A percentile compares a stretch with the other conserved stretches of the same genome.
Evolutionary conservation across 2,797 vertebrate species (phyloP).

Genomic region (Craterocephalus amniculus): DNA sequence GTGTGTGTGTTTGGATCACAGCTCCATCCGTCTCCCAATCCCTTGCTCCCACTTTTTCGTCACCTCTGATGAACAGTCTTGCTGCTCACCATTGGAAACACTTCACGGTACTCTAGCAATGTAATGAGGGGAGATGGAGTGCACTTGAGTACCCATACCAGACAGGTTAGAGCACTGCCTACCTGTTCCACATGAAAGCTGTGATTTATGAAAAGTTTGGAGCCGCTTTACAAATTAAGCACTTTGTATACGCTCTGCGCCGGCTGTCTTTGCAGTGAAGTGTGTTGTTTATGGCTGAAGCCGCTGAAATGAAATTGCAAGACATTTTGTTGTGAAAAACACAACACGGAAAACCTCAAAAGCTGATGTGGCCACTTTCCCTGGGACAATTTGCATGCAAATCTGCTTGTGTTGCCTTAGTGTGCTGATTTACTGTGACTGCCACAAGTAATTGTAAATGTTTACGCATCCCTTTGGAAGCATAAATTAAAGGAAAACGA

Average conservation of each 20-base stretch:
- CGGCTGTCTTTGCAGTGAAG: conserved; percentile 46
- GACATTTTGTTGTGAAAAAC: conserved; percentile 38
- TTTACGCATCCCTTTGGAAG: conserved; percentile 70
- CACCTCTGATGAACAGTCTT: conserved; percentile 76
- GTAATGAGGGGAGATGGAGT: conserved; percentile 76
- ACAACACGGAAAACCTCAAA: conserved; percentile 43
- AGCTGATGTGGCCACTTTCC: conserved; percentile 63
- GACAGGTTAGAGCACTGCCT: conserved; percentile 59
- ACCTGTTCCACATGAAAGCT: conserved; percentile 55
- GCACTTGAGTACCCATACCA: conserved; percentile 61
- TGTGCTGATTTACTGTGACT: conserved; percentile 72
- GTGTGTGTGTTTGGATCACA: conserved; percentile 67
- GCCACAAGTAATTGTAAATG: conserved; percentile 74
- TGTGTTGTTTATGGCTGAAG: conserved; percentile 61
- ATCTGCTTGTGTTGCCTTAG: conserved; percentile 72
- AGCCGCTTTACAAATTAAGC: conserved; percentile 54
- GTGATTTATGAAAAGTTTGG: conserved; percentile 73
- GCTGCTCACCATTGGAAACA: conserved; percentile 74
- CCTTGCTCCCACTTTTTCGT: conserved; percentile 70
- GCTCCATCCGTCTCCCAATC: conserved; percentile 74
- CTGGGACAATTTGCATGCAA: conserved; percentile 76
- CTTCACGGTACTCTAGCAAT: conserved; percentile 68
- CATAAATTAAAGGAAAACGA: conserved; percentile 73
- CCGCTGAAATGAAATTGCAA: conserved; percentile 44
- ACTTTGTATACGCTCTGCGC: conserved; percentile 32